These are phyloP conservation scores for Drosophila macrospina DNA, from an alignment of 2,888 invertebrate genomes.

Conservation along the genomic window DNA sequence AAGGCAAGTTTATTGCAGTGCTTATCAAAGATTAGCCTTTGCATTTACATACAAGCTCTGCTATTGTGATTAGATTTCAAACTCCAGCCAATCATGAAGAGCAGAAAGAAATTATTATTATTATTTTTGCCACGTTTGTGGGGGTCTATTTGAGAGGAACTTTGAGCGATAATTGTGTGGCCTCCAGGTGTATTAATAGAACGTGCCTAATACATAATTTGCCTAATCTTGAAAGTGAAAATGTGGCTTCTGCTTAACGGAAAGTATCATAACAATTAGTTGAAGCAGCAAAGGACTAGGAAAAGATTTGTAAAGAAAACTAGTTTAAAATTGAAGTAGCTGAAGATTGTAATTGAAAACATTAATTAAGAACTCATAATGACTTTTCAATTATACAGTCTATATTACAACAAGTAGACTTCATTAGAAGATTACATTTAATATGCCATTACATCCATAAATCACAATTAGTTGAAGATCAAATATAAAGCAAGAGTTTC, in stretches of 20 bases:
- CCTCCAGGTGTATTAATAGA: conserved; percentile 23
- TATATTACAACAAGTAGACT: neutral
- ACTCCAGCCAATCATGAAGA: conserved; percentile 16
- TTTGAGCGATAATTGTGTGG: conserved; percentile 19
- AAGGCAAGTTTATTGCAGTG: conserved; percentile 61
- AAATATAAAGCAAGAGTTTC: too few species aligned
- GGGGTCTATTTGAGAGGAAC: conserved; percentile 14
- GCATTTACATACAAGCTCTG: conserved; percentile 44
- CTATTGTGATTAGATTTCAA: conserved; percentile 45
- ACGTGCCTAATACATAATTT: conserved; percentile 7
- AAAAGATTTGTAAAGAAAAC: neutral
- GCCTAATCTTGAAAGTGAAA: conserved; percentile 26
- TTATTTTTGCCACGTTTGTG: conserved; percentile 23
- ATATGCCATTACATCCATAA: too few species aligned
- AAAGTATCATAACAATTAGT: conserved; percentile 1
- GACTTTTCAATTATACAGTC: neutral
- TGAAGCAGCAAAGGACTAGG: neutral
- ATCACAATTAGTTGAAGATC: neutral
- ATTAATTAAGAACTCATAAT: neutral
- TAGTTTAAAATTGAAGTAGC: neutral
- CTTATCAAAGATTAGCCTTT: conserved; percentile 69
- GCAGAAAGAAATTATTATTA: conserved; percentile 16
- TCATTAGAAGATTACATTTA: conserved; percentile 16
- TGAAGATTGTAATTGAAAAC: neutral
- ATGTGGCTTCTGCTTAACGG: neutral